Percentiles rank a stretch among this genome's conserved stretches.
Evolutionary conservation across 1,140 invertebrate species (phyloP).

Genomic region (Euwallacea fornicatus): DNA sequence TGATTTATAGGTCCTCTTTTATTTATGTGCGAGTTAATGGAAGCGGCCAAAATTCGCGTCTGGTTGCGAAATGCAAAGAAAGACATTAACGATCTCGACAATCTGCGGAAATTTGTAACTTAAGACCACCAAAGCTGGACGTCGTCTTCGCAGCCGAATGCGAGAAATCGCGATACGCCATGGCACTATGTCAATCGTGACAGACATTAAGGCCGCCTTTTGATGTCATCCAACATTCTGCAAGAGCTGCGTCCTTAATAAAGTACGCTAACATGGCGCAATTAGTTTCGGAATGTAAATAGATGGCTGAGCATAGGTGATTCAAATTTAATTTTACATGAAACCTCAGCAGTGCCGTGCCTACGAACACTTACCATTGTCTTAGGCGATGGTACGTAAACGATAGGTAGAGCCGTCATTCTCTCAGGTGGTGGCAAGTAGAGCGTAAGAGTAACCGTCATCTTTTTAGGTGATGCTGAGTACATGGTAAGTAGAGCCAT

Average conservation of each 20-base stretch:
- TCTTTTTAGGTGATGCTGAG: too few species aligned
- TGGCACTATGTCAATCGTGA: slow-evolving; percentile 31
- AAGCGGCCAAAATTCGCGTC: too few species aligned
- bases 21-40: too few species aligned
- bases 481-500: too few species aligned
- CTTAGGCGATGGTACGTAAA: too few species aligned
- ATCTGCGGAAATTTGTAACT: not conserved
- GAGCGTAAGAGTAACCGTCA: too few species aligned
- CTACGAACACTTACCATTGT: not conserved
- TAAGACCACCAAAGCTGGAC: slow-evolving; percentile 17
- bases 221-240: slow-evolving; percentile 29
- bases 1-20: not conserved
- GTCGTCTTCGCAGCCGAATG: slow-evolving; percentile 1
- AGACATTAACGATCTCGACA: too few species aligned
- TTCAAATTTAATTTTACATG: slow-evolving; percentile 20
- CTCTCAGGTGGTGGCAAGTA: too few species aligned
- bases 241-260: slow-evolving; percentile 23
- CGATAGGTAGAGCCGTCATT: too few species aligned
- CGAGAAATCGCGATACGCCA: not conserved
- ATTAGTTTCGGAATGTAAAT: slow-evolving; percentile 35
- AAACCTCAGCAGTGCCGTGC: not conserved
- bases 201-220: slow-evolving; percentile 25
- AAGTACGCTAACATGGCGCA: slow-evolving; percentile 30
- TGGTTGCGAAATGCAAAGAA: too few species aligned
- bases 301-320: slow-evolving; percentile 19